A percentile compares a stretch with the other conserved stretches of the same genome.
Conservation (phyloP, 37 sponge, comb jelly and placozoan species). For the Chondrosia reniformis region DNA sequence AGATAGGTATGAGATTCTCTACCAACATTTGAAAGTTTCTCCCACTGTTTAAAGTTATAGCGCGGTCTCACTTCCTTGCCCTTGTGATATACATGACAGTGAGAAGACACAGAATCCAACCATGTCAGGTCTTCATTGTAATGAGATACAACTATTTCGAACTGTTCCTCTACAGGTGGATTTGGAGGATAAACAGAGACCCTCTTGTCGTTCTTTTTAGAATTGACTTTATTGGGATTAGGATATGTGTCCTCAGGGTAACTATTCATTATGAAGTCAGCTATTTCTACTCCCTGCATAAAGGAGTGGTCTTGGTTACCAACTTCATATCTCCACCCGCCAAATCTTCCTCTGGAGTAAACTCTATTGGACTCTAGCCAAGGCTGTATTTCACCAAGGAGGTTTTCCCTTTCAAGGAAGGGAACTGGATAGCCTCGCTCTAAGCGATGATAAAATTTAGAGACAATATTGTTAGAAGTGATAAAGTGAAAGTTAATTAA, state of each 20-base stretch:
- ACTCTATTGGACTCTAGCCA: slow-evolving; percentile 20
- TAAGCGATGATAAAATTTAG: slow-evolving; percentile 23
- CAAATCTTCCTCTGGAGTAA: slow-evolving; percentile 36
- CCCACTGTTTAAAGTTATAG: slow-evolving; percentile 10
- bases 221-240: not conserved
- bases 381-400: slow-evolving; percentile 12
- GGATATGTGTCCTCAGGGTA: not conserved
- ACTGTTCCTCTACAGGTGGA: not conserved
- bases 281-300: slow-evolving; percentile 45
- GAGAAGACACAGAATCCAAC: slow-evolving; percentile 1
- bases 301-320: slow-evolving; percentile 41
- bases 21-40: slow-evolving; percentile 31
- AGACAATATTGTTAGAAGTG: slow-evolving; percentile 8
- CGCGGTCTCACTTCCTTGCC: not conserved
- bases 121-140: slow-evolving; percentile 18
- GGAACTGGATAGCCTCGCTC: slow-evolving; percentile 48
- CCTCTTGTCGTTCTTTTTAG: not conserved
- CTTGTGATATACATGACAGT: slow-evolving; percentile 35
- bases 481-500: slow-evolving; percentile 18
- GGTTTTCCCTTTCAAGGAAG: slow-evolving; percentile 11
- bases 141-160: slow-evolving; percentile 26
- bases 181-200: not conserved
- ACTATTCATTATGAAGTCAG: slow-evolving; percentile 20
- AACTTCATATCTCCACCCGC: slow-evolving; percentile 44
- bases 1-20: slow-evolving; percentile 24